Percentiles rank a stretch among this genome's conserved stretches.
These are phyloP conservation scores for Otis tarda DNA, from an alignment of 2,113 vertebrate species.

Conservation along the genomic window DNA sequence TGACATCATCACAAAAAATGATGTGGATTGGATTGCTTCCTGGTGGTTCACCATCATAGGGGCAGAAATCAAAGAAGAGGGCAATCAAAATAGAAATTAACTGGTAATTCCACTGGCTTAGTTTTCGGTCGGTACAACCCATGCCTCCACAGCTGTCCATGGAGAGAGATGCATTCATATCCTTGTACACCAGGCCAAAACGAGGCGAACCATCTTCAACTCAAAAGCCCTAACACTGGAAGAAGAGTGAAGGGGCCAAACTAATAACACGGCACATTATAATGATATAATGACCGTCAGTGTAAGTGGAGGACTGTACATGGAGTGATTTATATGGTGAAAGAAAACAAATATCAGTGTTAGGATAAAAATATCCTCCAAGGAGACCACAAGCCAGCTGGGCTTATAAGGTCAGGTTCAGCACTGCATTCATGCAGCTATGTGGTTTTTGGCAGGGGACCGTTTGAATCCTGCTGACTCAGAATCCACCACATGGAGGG, in stretches of 20 bases:
- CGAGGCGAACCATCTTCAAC: neutral
- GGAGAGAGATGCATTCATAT: neutral
- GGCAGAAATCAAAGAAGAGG: neutral
- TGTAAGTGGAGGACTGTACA: neutral
- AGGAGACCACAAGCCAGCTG: neutral
- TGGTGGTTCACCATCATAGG: neutral
- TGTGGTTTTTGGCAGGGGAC: conserved; percentile 6
- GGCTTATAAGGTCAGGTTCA: conserved; percentile 4
- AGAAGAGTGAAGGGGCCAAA: neutral
- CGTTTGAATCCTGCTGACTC: neutral
- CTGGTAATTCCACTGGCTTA: neutral
- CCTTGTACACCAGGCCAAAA: neutral
- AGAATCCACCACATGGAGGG: neutral
- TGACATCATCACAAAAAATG: neutral
- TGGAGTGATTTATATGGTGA: neutral
- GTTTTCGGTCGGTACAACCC: neutral
- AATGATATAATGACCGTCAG: neutral
- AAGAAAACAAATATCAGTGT: neutral
- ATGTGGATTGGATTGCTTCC: neutral
- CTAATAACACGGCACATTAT: neutral
- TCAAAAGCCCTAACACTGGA: neutral
- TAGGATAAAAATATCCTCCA: conserved; percentile 5
- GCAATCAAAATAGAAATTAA: neutral
- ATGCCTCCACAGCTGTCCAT: neutral
- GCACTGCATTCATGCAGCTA: neutral